Conservation (phyloP, 2,113 vertebrate species). For the Nothoprocta perdicaria region DNA sequence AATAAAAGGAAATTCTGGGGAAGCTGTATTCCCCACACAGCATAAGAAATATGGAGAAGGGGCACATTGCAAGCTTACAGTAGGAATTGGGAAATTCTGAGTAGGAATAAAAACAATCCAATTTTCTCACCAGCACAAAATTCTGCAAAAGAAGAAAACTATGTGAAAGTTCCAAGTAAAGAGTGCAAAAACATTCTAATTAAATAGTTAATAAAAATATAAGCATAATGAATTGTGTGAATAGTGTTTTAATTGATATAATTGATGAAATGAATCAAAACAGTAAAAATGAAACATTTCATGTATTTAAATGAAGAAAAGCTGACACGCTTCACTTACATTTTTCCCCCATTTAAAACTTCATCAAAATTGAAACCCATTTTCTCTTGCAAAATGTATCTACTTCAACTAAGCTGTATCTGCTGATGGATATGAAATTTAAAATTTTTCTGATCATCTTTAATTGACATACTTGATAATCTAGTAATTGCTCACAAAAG, state of each 20-base stretch:
- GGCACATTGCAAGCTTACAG: background rate
- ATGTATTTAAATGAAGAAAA: background rate
- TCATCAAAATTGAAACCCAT: conserved; percentile 18
- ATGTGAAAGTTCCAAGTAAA: background rate
- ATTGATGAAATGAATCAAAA: background rate
- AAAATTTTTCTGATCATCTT: conserved; percentile 29
- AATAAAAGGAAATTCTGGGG: background rate
- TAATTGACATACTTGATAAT: background rate
- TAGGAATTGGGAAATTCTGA: background rate
- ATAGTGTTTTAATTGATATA: background rate
- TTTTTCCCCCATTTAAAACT: conserved; percentile 1
- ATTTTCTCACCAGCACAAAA: background rate
- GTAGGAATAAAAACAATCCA: background rate
- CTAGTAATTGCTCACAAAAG: background rate
- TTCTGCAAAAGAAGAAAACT: background rate
- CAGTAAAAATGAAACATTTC: background rate
- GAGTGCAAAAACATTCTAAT: background rate
- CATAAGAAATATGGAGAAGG: rapidly evolving
- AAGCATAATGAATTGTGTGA: background rate
- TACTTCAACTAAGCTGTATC: conserved; percentile 25
- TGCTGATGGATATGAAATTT: background rate
- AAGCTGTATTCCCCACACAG: background rate
- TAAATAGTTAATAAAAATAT: background rate
- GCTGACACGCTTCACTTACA: background rate
- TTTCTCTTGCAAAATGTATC: background rate